These are phyloP conservation scores for Ericerus pela DNA, from an alignment of 1,140 invertebrate genomes.

Conservation along the genomic window DNA sequence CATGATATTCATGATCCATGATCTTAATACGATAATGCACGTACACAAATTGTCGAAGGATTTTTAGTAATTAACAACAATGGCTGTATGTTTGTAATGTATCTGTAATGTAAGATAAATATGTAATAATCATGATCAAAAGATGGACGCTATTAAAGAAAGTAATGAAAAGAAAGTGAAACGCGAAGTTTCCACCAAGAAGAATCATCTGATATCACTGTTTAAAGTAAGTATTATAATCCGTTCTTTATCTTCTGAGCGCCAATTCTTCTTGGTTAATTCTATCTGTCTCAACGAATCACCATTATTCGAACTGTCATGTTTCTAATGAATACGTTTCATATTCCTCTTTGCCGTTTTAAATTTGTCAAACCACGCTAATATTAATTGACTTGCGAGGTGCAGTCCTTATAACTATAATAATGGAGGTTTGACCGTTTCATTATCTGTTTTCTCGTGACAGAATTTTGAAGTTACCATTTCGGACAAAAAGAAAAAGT, in stretches of 20 bases:
- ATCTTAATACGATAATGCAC: neutral
- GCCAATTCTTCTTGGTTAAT: neutral
- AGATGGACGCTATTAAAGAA: neutral
- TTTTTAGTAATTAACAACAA: neutral
- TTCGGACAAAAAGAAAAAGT: conserved; percentile 39
- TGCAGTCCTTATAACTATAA: no score
- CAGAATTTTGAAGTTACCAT: conserved; percentile 38
- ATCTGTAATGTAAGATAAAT: neutral
- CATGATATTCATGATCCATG: no score
- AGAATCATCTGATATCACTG: neutral
- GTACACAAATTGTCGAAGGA: conserved; percentile 2
- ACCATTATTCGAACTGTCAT: neutral
- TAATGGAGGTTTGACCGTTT: neutral
- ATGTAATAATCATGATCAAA: neutral
- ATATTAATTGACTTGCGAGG: no score
- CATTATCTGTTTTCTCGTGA: conserved; percentile 19
- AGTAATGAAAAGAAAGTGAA: neutral
- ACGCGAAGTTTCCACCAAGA: neutral
- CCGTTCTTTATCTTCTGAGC: no score
- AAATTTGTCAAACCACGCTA: neutral
- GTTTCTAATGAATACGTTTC: neutral
- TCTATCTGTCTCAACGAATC: neutral
- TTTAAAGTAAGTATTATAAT: neutral
- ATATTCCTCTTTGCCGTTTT: neutral
- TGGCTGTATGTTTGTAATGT: neutral